These are phyloP conservation scores for Serilophus lunatus DNA, from an alignment of 2,113 vertebrate genomes.

Conservation along the genomic window DNA sequence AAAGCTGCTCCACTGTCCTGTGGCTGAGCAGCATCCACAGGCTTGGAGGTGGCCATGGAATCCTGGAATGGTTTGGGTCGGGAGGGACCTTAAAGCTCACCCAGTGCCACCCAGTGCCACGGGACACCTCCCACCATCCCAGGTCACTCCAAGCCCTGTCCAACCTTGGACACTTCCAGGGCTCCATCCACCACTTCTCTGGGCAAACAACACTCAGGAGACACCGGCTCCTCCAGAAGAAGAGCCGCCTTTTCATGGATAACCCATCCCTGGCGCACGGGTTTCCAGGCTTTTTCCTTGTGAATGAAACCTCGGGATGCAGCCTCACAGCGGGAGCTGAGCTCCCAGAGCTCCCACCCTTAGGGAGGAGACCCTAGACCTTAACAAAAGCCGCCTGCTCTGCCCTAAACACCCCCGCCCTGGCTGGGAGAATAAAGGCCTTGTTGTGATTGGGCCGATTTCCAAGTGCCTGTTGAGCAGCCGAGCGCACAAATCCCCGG, in stretches of 20 bases:
- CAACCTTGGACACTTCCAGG: not conserved
- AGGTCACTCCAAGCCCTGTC: not conserved
- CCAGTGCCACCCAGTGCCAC: not conserved
- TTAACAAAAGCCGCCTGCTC: accelerated
- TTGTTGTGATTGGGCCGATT: not conserved
- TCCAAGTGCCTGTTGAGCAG: constrained; percentile 54
- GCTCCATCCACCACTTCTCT: not conserved
- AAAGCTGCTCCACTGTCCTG: accelerated
- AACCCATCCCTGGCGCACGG: accelerated
- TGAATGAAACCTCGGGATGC: not conserved
- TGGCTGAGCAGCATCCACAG: accelerated
- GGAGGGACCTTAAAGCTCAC: not conserved
- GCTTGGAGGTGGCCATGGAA: not conserved
- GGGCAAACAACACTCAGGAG: accelerated
- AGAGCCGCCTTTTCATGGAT: not conserved
- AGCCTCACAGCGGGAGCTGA: too few relatives aligned
- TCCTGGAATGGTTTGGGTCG: not conserved
- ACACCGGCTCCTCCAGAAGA: not conserved
- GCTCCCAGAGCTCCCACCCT: not conserved
- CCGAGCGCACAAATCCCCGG: constrained; percentile 74
- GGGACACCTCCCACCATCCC: not conserved
- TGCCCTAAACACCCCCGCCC: not conserved
- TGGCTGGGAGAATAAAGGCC: not conserved
- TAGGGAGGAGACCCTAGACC: accelerated
- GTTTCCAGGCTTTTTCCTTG: not conserved